Evolutionary conservation across 2,113 vertebrate genomes (phyloP).

Genomic region (Meleagris gallopavo): DNA sequence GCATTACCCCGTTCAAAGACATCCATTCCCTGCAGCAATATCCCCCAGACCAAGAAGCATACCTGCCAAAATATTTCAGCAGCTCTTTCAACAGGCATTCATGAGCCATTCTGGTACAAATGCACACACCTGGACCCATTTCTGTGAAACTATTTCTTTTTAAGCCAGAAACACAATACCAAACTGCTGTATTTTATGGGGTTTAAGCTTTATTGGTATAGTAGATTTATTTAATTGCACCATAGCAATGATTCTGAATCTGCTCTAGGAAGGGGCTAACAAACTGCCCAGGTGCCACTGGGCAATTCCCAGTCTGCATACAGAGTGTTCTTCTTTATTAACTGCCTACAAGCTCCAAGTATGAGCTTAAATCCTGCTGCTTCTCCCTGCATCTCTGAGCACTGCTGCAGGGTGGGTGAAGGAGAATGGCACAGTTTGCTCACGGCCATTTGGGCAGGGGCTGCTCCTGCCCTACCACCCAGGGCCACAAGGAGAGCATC

Average conservation of each 20-base stretch:
- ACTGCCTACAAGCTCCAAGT: not conserved
- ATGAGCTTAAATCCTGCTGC: not conserved
- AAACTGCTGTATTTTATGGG: slow-evolving; percentile 40
- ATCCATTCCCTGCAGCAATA: not conserved
- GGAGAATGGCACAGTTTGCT: not conserved
- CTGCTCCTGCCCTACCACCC: not conserved
- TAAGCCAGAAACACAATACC: not conserved
- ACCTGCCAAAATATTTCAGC: slow-evolving; percentile 16
- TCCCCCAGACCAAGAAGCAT: not conserved
- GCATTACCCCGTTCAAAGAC: not conserved
- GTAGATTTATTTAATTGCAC: not conserved
- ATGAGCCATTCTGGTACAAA: not conserved
- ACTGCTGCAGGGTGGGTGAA: not conserved
- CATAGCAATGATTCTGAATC: not conserved
- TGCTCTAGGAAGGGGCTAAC: not conserved
- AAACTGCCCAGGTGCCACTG: not conserved
- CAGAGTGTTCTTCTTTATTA: not conserved
- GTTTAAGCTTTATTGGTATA: not conserved
- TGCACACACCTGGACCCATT: not conserved
- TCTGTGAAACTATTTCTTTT: not conserved
- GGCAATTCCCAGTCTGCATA: not conserved
- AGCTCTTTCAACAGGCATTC: not conserved
- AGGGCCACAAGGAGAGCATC: not conserved
- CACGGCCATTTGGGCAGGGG: not conserved
- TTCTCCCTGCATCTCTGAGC: not conserved